These are phyloP conservation scores for Perizoma affinitatum DNA, from an alignment of 2,888 invertebrate species.

Conservation along the genomic window DNA sequence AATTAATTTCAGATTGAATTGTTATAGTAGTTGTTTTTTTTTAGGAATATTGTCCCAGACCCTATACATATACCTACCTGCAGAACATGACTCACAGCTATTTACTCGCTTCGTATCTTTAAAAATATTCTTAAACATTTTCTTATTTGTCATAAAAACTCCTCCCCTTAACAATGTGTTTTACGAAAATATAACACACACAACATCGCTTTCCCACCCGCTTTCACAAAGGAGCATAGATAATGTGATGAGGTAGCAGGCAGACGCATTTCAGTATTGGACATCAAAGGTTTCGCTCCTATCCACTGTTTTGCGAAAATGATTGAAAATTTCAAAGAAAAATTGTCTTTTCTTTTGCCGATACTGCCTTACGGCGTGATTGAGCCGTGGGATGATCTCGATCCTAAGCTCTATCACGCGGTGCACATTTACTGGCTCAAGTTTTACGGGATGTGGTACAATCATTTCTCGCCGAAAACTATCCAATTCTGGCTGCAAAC, in stretches of 20 bases:
- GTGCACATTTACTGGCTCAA: conserved; percentile 80
- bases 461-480: conserved; percentile 56
- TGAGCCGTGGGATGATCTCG: conserved; percentile 71
- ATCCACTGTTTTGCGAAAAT: conserved; percentile 38
- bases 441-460: conserved; percentile 80
- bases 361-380: conserved; percentile 69
- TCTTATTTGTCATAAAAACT: neutral
- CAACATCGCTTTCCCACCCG: conserved; percentile 54
- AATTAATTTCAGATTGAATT: no score
- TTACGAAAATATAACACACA: conserved; percentile 62
- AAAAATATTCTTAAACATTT: neutral
- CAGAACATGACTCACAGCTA: no score
- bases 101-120: no score
- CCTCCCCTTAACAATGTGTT: conserved; percentile 63
- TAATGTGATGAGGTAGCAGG: conserved; percentile 54
- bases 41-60: no score
- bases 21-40: no score
- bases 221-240: conserved; percentile 44
- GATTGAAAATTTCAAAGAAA: conserved; percentile 55
- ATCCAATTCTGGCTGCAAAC: conserved; percentile 67
- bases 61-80: no score
- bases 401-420: conserved; percentile 72
- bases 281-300: conserved; percentile 51
- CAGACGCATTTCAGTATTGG: conserved; percentile 59
- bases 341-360: conserved; percentile 51